Percentiles rank a stretch among this genome's conserved stretches.
Conservation (phyloP, 2,113 vertebrate species). For the Psammodynastes pulverulentus region DNA sequence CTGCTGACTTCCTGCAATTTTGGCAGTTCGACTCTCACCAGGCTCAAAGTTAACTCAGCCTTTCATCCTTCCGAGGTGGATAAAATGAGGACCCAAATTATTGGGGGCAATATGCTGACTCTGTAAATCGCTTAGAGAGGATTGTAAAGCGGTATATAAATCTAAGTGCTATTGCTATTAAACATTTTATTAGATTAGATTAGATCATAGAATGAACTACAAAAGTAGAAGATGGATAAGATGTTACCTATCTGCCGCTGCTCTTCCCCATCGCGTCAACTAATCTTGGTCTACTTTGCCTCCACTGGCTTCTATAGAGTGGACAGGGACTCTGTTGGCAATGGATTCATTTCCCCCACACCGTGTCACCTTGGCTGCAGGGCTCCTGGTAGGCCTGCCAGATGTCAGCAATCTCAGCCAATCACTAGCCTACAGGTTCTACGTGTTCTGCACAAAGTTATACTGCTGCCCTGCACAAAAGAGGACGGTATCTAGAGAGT, state of each 20-base stretch:
- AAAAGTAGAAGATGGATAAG: not conserved
- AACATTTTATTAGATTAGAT: too few species aligned
- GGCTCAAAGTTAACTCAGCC: too few species aligned
- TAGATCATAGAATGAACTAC: too few species aligned
- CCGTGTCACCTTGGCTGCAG: not conserved
- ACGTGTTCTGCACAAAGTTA: not conserved
- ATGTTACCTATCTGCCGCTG: not conserved
- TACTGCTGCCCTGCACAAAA: not conserved
- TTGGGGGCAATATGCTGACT: too few species aligned
- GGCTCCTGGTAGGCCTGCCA: not conserved
- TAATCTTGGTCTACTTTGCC: not conserved
- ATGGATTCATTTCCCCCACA: not conserved
- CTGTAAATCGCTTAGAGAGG: too few species aligned
- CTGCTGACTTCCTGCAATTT: too few species aligned
- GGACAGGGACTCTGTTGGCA: not conserved
- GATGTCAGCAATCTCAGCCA: not conserved
- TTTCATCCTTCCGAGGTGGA: too few species aligned
- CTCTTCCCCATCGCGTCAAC: not conserved
- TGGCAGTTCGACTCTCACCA: too few species aligned
- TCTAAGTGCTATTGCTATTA: too few species aligned
- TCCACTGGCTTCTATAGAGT: not conserved
- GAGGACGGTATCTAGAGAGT: not conserved
- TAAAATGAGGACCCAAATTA: too few species aligned
- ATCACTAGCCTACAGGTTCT: not conserved
- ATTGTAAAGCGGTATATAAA: too few species aligned